Conservation (phyloP, 1,140 invertebrate genomes). For the Cephus cinctus region DNA sequence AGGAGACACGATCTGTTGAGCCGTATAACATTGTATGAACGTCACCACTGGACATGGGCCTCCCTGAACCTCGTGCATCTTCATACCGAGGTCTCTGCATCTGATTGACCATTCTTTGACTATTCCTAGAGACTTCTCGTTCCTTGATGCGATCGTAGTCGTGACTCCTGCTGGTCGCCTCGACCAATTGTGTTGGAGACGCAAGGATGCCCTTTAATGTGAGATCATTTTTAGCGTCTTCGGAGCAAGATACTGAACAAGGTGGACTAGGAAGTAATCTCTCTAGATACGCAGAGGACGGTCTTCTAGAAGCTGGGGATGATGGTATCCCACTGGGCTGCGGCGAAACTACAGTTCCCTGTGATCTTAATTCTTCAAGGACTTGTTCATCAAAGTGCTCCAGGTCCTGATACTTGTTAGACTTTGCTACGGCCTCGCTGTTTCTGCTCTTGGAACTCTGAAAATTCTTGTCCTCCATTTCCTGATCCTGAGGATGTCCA, state of each 20-base stretch:
- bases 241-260: conserved; percentile 50
- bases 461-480: not conserved
- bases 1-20: conserved; percentile 19
- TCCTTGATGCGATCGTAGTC: conserved; percentile 33
- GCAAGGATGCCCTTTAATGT: conserved; percentile 41
- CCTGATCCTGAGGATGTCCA: no score
- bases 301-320: conserved; percentile 31
- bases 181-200: conserved; percentile 19
- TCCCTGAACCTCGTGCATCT: conserved; percentile 15
- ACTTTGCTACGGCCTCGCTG: conserved; percentile 41
- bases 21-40: conserved; percentile 20
- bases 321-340: conserved; percentile 65
- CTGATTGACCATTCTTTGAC: not conserved
- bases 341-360: conserved; percentile 64
- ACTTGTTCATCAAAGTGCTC: conserved; percentile 33
- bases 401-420: conserved; percentile 30
- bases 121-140: conserved; percentile 19
- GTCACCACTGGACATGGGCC: conserved; percentile 33
- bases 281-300: conserved; percentile 39
- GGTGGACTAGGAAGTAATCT: conserved; percentile 48
- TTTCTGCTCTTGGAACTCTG: conserved; percentile 25
- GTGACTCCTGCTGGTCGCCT: no score
- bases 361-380: conserved; percentile 48
- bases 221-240: conserved; percentile 46
- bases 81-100: not conserved